phyloP scores from a whole-genome alignment of 2,113 vertebrate species.

The Xiphophorus hellerii region DNA sequence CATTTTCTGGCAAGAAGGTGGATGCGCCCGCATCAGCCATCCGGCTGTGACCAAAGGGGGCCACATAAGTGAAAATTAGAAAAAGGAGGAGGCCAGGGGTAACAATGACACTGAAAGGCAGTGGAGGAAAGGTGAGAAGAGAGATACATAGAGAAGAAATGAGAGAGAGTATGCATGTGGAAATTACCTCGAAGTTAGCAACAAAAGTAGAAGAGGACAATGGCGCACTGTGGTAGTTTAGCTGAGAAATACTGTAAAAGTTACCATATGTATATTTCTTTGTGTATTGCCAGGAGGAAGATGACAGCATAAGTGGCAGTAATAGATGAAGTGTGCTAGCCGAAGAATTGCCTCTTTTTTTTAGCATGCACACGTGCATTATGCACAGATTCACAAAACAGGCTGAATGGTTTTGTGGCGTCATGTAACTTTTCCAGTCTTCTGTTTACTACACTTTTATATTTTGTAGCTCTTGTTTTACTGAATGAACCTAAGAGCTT shows the following conservation, averaged over 20 bases:
- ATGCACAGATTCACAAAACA: not conserved
- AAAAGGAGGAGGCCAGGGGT: slow-evolving; percentile 6
- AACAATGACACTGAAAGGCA: slow-evolving; percentile 7
- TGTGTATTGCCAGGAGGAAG: not conserved
- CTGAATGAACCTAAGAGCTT: too few relatives aligned
- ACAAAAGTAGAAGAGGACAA: not conserved
- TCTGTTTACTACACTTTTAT: not conserved
- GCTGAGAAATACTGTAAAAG: slow-evolving; percentile 5
- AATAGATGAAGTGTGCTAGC: not conserved
- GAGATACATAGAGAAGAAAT: not conserved
- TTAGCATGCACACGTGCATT: too few relatives aligned
- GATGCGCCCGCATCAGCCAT: not conserved
- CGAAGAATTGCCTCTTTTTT: not conserved
- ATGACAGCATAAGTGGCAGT: not conserved
- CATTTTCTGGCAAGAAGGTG: slow-evolving; percentile 17
- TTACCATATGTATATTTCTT: slow-evolving; percentile 7
- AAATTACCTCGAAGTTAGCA: not conserved
- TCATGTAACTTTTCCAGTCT: not conserved
- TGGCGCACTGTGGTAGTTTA: not conserved
- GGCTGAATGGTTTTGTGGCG: not conserved
- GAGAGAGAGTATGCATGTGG: not conserved
- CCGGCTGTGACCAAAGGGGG: slow-evolving; percentile 4
- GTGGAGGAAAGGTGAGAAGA: not conserved
- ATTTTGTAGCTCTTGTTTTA: not conserved
- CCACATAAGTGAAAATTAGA: slow-evolving; percentile 30